Percentiles rank a stretch among this genome's conserved stretches.
Conservation (phyloP, 2,113 vertebrate genomes). For the Atractosteus spatula region DNA sequence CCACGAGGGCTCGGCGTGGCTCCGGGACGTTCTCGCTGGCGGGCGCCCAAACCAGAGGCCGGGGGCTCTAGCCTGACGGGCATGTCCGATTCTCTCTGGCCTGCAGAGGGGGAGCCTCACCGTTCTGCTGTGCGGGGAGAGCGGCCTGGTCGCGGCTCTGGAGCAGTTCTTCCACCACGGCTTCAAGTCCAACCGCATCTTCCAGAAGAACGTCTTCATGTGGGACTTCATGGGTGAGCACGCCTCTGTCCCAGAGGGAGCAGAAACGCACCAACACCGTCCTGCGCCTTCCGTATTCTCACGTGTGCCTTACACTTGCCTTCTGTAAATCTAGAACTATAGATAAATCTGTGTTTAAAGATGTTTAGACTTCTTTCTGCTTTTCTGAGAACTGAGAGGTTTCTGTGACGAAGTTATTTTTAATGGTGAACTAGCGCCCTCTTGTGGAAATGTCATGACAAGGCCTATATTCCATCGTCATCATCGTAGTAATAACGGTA, state of each 20-base stretch:
- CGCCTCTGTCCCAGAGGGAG: background rate
- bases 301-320: background rate
- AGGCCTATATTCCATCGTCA: too few species aligned
- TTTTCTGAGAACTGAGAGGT: too few species aligned
- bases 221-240: conserved; percentile 95
- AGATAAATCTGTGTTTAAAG: too few species aligned
- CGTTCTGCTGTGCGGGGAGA: conserved; percentile 87
- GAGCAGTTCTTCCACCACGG: conserved; percentile 95
- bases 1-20: too few species aligned
- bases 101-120: conserved; percentile 89
- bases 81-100: background rate
- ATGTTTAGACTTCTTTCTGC: too few species aligned
- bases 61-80: too few species aligned
- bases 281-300: too few species aligned
- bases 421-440: background rate
- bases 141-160: conserved; percentile 81
- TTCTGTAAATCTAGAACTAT: too few species aligned
- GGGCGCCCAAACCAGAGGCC: too few species aligned
- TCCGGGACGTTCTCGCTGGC: too few species aligned
- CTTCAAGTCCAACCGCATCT: conserved; percentile 84
- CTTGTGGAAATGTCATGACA: background rate
- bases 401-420: background rate
- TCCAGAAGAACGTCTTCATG: conserved; percentile 93
- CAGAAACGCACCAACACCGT: background rate
- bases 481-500: too few species aligned